These are phyloP conservation scores for human (Homo sapiens) DNA, from an alignment of 2,113 vertebrate species.

Conservation along the genomic window GRCh38 chr1:196605001-196605500, in stretches of 20 bases:
- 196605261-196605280: neutral
- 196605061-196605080: neutral
- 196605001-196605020: neutral
- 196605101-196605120: neutral
- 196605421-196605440: neutral
- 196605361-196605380: neutral
- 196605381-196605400: neutral
- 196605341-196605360: neutral
- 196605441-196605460: neutral
- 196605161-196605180: neutral
- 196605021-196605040: neutral
- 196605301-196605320: neutral
- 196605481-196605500: neutral
- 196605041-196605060: neutral
- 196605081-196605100: neutral
- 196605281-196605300: neutral
- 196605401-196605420: neutral
- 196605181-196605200: neutral
- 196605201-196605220: neutral
- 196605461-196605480: neutral
- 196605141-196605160: neutral
- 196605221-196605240: neutral
- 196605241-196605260: neutral
- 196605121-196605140: neutral
- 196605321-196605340: neutral